Base-by-base conservation (phyloP, 2,888 invertebrate genomes). In the Iphiclides podalirius region DNA sequence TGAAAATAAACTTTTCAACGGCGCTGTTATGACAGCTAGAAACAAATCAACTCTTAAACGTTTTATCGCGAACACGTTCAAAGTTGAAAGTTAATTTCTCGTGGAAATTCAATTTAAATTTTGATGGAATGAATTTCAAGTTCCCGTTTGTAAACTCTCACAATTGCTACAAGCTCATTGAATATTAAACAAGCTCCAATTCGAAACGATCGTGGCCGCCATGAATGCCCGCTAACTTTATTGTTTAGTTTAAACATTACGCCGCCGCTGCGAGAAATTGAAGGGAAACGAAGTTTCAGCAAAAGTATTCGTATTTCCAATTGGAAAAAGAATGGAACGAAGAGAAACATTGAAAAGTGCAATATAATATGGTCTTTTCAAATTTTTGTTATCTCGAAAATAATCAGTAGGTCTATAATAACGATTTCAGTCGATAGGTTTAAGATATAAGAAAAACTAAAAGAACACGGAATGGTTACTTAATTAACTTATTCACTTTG, bases 111-210 rank as follows among this genome's bases (percentile, higher is more conserved):
- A 16, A 34, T 47, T 36, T 39, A 40, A 36, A 16, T 47, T 40
- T 6, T 23, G n/a, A 31, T 14, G 16, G 36, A 47, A 36, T 17
- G 14, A 36, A 48, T 40, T 20, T 28, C 16, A 16, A 13, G 12
- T 2, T 33, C 15, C 31, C 16, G 2, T n/a, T n/a, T n/a, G n/a
- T n/a, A 31, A 9, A 36, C 11, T 36, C 16, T 26, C 36, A 26
- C 23, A 26, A 37, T 38, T 20, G 37, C 8, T 34, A 16, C 16
- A 31, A 37, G 7, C 42, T 37, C 41, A 48, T 48, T 48, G 48
- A 48, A 48, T 48, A 48, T 42, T 42, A 48, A 48, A 48, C 28
- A 42, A 42, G 42, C 35, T 44, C 12, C 23, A 26, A 15, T 44
- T 44, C 3, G 23, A 35, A 35, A 15, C 36, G 8, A 36, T 37